phyloP scores from a whole-genome alignment of 2,113 vertebrate species.

The Excalfactoria chinensis region DNA sequence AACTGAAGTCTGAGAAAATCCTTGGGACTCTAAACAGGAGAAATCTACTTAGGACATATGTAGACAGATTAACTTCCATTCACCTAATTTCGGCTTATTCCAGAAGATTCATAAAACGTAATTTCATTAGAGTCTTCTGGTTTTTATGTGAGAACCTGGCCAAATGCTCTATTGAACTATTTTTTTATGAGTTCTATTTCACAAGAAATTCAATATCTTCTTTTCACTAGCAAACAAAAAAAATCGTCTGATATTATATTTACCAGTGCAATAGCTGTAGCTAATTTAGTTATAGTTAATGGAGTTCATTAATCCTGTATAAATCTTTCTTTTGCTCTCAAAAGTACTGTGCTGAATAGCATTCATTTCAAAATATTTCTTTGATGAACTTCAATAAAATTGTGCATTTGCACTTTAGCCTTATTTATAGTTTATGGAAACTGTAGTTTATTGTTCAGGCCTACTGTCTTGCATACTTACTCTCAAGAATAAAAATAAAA shows the following conservation, averaged over 20 bases:
- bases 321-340: background rate
- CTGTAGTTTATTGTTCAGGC: background rate
- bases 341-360: background rate
- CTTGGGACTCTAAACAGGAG: background rate
- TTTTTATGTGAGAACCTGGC: constrained; percentile 26
- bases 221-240: constrained; percentile 24
- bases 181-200: constrained; percentile 39
- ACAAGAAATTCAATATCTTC: constrained; percentile 34
- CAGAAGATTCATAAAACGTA: constrained; percentile 22
- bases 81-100: constrained; percentile 20
- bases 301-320: constrained; percentile 33
- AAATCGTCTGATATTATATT: constrained; percentile 20
- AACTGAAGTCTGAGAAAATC: background rate
- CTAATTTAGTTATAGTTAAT: constrained; percentile 44
- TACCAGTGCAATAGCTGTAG: background rate
- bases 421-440: background rate
- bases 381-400: background rate
- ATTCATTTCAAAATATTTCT: background rate
- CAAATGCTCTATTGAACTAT: constrained; percentile 29
- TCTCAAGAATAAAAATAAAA: background rate
- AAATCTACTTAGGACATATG: background rate
- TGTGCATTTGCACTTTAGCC: background rate
- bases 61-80: background rate
- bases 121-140: background rate
- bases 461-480: background rate